Conservation (phyloP, 2,113 vertebrate genomes). For the Hylia prasina region DNA sequence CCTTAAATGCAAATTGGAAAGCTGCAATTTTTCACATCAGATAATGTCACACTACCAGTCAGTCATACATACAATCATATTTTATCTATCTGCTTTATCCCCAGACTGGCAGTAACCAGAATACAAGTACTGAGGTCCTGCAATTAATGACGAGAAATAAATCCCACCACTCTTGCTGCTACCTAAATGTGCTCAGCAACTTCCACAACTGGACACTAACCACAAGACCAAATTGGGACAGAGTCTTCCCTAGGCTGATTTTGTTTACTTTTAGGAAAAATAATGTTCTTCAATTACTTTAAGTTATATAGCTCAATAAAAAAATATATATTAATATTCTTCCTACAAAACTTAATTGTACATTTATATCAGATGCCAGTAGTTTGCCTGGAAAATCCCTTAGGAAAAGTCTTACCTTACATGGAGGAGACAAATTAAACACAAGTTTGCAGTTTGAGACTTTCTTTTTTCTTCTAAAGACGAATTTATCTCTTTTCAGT, state of each 20-base stretch:
- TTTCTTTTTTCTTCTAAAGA: conserved; percentile 12
- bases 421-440: background rate
- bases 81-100: background rate
- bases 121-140: background rate
- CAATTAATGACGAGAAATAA: background rate
- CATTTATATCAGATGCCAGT: background rate
- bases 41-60: background rate
- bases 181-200: background rate
- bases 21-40: background rate
- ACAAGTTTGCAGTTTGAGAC: background rate
- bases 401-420: conserved; percentile 38
- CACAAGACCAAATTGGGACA: background rate
- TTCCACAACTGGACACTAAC: rapidly evolving
- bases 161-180: background rate
- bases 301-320: background rate
- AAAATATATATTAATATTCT: background rate
- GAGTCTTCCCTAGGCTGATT: background rate
- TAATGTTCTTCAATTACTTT: background rate
- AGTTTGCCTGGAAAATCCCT: background rate
- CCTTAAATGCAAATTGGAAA: background rate
- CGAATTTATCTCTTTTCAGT: conserved; percentile 39
- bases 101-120: background rate
- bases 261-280: background rate
- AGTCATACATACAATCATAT: background rate
- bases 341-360: background rate